Conservation (phyloP, 2,888 invertebrate species). For the Hirudinaria manillensis region DNA sequence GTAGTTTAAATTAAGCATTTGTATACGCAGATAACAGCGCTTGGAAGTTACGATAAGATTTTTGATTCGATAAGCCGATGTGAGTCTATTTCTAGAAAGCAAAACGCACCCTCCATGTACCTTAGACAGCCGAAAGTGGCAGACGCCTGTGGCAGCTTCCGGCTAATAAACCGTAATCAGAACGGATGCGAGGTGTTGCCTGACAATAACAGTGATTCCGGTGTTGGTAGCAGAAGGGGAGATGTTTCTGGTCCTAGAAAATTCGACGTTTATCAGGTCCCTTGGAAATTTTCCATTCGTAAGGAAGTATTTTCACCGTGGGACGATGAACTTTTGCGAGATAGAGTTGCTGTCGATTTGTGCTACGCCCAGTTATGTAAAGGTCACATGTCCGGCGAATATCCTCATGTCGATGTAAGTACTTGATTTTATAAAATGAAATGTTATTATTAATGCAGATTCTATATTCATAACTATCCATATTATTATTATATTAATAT, state of each 20-base stretch:
- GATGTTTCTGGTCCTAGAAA: neutral
- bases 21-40: neutral
- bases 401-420: conserved; percentile 36
- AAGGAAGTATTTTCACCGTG: conserved; percentile 38
- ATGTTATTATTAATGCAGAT: too few species aligned
- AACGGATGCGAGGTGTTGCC: neutral
- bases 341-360: conserved; percentile 34
- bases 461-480: too few species aligned
- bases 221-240: neutral
- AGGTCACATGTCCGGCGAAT: conserved; percentile 38
- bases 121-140: neutral
- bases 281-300: conserved; percentile 33
- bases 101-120: neutral
- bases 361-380: conserved; percentile 37
- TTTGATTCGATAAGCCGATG: conserved; percentile 39
- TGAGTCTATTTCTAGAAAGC: conserved; percentile 35
- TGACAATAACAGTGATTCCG: neutral
- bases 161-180: neutral
- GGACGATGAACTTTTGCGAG: conserved; percentile 29
- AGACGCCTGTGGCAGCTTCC: neutral
- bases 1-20: neutral
- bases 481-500: too few species aligned
- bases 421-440: neutral
- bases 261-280: neutral
- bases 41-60: conserved; percentile 34